Evolutionary conservation across 2,113 vertebrate species (phyloP), one percentile per base, ranked within the genome.

Genomic region (Scalopus aquaticus): DNA sequence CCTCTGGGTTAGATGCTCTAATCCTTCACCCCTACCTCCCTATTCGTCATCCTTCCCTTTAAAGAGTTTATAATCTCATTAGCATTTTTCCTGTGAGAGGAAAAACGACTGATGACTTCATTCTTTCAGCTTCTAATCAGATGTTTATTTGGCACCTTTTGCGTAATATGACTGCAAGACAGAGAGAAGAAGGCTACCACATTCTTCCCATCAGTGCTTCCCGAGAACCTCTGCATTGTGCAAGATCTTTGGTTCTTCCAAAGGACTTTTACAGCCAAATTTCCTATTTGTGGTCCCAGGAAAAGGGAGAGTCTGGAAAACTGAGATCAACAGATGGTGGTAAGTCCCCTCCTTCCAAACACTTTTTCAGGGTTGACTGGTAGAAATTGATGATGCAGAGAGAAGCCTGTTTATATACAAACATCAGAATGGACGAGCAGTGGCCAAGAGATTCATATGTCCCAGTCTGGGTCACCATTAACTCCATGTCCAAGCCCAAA

Each of bases 121-220:
- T 44, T 94, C 19, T 93, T 67, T 74, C 26, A 74, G 42, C 84
- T 96, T 88, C 78, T 90, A 80, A 77, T 97, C 65, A 88, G 69
- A 79, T 90, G 79, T 76, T 70, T 88, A 54, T 74, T 93, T 96
- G 92, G 49, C 35, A 67, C 60, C 81, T 72, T 80, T 44, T 85
- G 56, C 35, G 65, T 49, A 62, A 42, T 30, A 60, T 49, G 56
- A 42, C 49, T 65, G 6, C 24, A 64, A 89, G 42, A 28, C 22
- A 70, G 44, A 70, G 87, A 46, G 15, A 81, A 26, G 67, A 30
- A 74, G 35, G 0, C 56, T 86, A 19, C n/a, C 67, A 35, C 24
- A 76, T 5, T 42, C 17, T 78, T 89, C 67, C 32, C 26, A 35
- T 54, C 8, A 22, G 28, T 35, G 32, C 17, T 54, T 72, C 32